A percentile compares a stretch with the other conserved stretches of the same genome.
These are phyloP conservation scores for Zelleria hepariella DNA, from an alignment of 2,888 invertebrate genomes.

Conservation along the genomic window DNA sequence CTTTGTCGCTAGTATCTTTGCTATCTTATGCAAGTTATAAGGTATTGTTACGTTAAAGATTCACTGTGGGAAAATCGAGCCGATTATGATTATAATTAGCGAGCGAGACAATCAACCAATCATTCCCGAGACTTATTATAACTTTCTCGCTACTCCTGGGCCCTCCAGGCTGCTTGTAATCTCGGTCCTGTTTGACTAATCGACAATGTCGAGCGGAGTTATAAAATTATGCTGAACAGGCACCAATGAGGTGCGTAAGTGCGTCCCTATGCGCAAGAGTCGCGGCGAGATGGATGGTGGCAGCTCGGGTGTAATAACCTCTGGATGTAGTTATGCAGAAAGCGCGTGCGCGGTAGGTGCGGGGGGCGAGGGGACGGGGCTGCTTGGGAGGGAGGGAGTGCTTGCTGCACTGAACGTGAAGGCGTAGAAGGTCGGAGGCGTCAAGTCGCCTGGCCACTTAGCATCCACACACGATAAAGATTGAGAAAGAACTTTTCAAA, in stretches of 20 bases:
- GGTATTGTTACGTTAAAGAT: background rate
- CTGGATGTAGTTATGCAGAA: constrained; percentile 19
- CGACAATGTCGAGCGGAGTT: background rate
- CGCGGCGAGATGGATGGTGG: constrained; percentile 25
- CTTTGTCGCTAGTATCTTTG: background rate
- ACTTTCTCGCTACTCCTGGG: no score
- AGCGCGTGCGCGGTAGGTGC: constrained; percentile 28
- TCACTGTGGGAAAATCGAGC: background rate
- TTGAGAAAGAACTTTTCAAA: no score
- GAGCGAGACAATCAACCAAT: background rate
- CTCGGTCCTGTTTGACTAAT: background rate
- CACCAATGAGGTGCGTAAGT: constrained; percentile 27
- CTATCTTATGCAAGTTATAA: background rate
- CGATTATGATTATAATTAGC: background rate
- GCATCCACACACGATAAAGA: no score
- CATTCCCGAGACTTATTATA: background rate
- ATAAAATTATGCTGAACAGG: constrained; percentile 6
- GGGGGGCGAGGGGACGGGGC: constrained; percentile 11
- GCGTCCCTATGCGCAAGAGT: constrained; percentile 15
- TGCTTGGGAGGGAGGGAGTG: constrained; percentile 6
- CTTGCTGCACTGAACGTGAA: background rate
- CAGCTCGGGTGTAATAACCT: constrained; percentile 54
- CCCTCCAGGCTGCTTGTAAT: background rate
- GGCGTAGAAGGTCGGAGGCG: background rate
- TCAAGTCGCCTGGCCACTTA: no score